These are phyloP conservation scores for Cyrtonyx montezumae DNA, from an alignment of 2,113 vertebrate genomes.

Conservation along the genomic window DNA sequence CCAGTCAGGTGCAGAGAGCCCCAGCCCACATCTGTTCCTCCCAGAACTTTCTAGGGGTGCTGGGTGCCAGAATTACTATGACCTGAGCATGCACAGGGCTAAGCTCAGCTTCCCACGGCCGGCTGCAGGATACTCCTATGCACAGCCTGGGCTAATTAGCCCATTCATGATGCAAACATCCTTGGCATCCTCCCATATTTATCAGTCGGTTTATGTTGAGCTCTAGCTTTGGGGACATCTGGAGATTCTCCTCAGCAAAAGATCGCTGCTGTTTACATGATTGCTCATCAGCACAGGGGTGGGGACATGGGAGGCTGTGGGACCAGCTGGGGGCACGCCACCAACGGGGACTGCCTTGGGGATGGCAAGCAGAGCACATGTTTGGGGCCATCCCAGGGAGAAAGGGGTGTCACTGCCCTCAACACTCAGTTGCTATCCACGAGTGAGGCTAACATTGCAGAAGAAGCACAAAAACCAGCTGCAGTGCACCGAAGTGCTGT, in stretches of 20 bases:
- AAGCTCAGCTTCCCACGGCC: neutral
- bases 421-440: neutral
- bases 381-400: neutral
- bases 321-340: neutral
- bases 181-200: conserved; percentile 6
- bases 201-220: conserved; percentile 23
- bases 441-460: accelerated
- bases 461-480: accelerated
- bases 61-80: too few relatives aligned
- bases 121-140: accelerated
- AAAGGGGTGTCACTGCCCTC: neutral
- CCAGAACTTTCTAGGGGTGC: neutral
- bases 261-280: neutral
- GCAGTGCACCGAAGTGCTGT: accelerated
- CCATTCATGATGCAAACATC: conserved; percentile 27
- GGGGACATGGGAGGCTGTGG: neutral
- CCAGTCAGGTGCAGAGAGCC: neutral
- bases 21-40: neutral
- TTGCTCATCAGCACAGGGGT: neutral
- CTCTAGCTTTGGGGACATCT: conserved; percentile 51
- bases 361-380: accelerated
- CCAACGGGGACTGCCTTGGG: accelerated
- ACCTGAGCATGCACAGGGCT: neutral
- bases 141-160: neutral
- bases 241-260: conserved; percentile 4